phyloP scores from a whole-genome alignment of 2,113 vertebrate genomes.

The Tympanuchus pallidicinctus region DNA sequence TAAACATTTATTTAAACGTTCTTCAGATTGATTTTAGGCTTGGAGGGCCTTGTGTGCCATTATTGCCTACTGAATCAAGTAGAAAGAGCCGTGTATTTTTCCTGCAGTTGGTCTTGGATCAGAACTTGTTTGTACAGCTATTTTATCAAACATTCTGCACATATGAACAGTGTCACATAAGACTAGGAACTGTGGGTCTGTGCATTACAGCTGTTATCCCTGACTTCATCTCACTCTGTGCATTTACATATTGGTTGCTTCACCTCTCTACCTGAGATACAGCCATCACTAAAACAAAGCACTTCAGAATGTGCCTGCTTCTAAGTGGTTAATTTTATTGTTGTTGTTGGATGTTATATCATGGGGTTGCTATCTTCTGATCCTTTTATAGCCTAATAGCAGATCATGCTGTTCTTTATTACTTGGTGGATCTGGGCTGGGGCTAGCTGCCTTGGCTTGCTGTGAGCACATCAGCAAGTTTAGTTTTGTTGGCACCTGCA shows the following conservation, averaged over 20 bases:
- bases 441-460: rapidly evolving
- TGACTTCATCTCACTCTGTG: rapidly evolving
- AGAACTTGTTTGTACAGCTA: neutral
- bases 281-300: neutral
- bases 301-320: neutral
- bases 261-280: neutral
- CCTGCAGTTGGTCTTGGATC: neutral
- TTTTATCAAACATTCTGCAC: neutral
- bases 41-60: neutral
- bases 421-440: neutral
- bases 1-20: neutral
- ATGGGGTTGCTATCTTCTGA: neutral
- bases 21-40: neutral
- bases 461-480: neutral
- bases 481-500: neutral
- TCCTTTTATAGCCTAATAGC: neutral
- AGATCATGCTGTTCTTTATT: neutral
- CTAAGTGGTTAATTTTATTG: neutral
- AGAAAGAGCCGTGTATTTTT: neutral
- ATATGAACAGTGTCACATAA: neutral
- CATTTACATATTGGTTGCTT: neutral
- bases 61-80: neutral
- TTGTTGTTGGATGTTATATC: neutral
- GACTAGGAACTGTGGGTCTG: neutral
- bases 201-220: neutral